Evolutionary conservation across 2,797 vertebrate genomes (phyloP).

Genomic region (Lepilemur ruficaudatus): DNA sequence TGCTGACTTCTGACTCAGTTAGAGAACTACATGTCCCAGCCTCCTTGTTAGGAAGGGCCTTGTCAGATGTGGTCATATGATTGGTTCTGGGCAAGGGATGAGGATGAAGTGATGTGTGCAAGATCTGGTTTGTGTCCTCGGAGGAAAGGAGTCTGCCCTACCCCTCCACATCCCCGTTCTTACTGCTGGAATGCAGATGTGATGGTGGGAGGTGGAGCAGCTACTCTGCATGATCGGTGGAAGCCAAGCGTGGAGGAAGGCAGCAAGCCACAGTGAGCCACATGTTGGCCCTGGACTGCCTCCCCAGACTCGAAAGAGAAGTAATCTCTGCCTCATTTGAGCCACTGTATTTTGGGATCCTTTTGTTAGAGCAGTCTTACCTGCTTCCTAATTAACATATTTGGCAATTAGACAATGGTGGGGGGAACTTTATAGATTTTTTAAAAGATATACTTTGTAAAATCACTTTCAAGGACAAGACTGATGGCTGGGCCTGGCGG

Average conservation of each 20-base stretch:
- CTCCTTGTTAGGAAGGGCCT: not conserved
- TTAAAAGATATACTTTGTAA: not conserved
- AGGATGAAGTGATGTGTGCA: too few species aligned
- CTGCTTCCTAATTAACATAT: not conserved
- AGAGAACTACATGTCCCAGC: not conserved
- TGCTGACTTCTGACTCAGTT: not conserved
- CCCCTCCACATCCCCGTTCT: not conserved
- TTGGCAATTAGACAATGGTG: not conserved
- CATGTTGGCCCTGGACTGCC: not conserved
- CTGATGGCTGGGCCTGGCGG: not conserved
- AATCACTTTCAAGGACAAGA: not conserved
- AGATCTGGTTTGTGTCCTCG: not conserved
- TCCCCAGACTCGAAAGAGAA: not conserved
- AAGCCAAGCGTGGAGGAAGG: not conserved
- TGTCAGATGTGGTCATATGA: not conserved
- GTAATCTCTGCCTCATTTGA: not conserved
- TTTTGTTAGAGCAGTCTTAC: not conserved
- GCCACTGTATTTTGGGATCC: not conserved
- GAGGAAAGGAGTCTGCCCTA: not conserved
- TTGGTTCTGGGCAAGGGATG: not conserved
- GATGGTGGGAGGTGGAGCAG: accelerated
- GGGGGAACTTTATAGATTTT: not conserved
- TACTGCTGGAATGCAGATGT: too few species aligned
- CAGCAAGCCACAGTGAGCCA: not conserved
- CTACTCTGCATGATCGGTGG: not conserved